These are phyloP conservation scores for Phaedon cochleariae DNA, from an alignment of 2,888 invertebrate genomes.

Conservation along the genomic window DNA sequence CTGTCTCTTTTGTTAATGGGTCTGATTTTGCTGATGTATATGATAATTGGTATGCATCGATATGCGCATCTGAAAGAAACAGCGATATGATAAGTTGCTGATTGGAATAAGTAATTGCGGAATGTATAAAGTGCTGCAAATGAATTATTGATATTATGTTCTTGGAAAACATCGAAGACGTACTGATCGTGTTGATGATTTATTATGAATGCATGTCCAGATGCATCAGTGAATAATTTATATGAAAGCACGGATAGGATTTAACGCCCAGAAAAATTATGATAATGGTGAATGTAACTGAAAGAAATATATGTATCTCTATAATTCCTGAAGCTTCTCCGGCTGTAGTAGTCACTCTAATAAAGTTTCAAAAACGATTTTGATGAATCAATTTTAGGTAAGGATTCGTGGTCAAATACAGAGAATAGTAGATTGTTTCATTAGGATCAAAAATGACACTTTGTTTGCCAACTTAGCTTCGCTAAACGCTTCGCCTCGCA, in stretches of 20 bases:
- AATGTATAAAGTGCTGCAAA: not conserved
- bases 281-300: not conserved
- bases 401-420: too few species aligned
- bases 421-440: too few species aligned
- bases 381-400: too few species aligned
- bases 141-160: slow-evolving; percentile 1
- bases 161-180: not conserved
- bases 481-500: too few species aligned
- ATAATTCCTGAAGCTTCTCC: too few species aligned
- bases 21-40: not conserved
- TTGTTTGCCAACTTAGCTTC: too few species aligned
- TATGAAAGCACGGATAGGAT: not conserved
- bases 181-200: not conserved
- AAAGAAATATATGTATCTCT: too few species aligned
- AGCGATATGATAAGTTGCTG: not conserved
- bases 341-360: too few species aligned
- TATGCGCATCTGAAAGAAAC: not conserved
- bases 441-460: too few species aligned
- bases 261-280: not conserved
- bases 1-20: too few species aligned
- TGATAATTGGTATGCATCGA: not conserved
- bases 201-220: not conserved
- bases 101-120: not conserved
- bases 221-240: not conserved
- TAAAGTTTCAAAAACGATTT: too few species aligned